These are phyloP conservation scores for Pangasius macronema DNA, from an alignment of 2,797 vertebrate genomes.

Conservation along the genomic window DNA sequence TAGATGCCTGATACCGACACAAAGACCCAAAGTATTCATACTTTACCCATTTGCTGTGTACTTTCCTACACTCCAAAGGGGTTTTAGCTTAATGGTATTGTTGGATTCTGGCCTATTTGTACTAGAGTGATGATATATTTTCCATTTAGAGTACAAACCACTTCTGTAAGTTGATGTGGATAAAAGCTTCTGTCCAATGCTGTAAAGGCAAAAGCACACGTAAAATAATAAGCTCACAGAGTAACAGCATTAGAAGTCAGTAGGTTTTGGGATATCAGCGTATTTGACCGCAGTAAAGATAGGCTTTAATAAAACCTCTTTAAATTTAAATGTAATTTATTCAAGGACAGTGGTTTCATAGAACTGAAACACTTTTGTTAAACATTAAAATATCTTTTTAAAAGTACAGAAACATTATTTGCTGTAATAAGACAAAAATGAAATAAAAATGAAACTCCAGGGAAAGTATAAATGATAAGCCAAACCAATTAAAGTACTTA, in stretches of 20 bases:
- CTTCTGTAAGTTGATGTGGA: not conserved
- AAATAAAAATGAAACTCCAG: not conserved
- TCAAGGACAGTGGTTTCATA: not conserved
- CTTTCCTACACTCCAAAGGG: not conserved
- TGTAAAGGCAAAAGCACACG: not conserved
- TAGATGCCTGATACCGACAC: not conserved
- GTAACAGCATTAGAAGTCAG: not conserved
- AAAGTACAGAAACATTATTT: not conserved
- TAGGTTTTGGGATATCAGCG: not conserved
- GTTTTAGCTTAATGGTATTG: constrained; percentile 13
- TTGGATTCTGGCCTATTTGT: constrained; percentile 13
- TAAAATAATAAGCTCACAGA: not conserved
- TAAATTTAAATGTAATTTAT: not conserved
- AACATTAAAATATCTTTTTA: not conserved
- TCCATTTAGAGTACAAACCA: constrained; percentile 22
- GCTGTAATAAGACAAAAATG: not conserved
- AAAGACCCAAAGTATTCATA: not conserved
- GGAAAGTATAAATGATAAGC: not conserved
- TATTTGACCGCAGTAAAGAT: not conserved
- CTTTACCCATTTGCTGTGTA: not conserved
- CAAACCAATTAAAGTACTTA: not conserved
- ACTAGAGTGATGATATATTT: not conserved
- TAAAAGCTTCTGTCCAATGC: constrained; percentile 14
- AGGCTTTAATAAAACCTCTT: not conserved
- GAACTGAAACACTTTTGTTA: not conserved